Evolutionary conservation across 2,797 vertebrate species (phyloP), one percentile per base, ranked within the genome.

Genomic region (Enteromius fasciolatus): DNA sequence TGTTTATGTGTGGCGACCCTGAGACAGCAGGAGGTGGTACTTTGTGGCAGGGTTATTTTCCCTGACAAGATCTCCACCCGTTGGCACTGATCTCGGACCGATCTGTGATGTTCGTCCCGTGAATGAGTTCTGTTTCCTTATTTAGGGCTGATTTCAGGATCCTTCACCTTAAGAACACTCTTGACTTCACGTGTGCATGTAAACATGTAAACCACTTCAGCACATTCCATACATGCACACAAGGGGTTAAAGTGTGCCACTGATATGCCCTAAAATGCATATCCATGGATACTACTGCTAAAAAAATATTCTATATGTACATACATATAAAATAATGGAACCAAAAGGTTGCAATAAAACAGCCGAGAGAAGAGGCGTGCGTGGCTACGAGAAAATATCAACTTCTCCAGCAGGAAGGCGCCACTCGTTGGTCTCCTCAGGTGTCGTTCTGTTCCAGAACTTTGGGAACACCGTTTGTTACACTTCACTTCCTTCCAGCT

Each of bases 21-120:
- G 93, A 95, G 92, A 91, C 89, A 90, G 88, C 90, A 91, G 89
- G 90, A 92, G 89, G 87, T 87, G 90, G 89, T 86, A 88, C 83
- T 90, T 88, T 90, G 86, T 92, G 88, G 90, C 90, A 89, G 91
- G 84, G 75, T 81, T 76, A 72, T 92, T 84, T 88, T 90, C 87
- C 90, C 68, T 50, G 64, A 77, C 61, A 87, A 87, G 89, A 86
- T 87, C 87, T 90, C 86, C 89, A 84, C 81, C 83, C 54, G 33
- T 66, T 83, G 23, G 74, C 79, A 72, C 85, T 82, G 85, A 84
- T 81, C 83, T 86, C 48, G 39, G 57, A 84, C 75, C 57, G 18
- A 78, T 80, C 57, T 50, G 9, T 76, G 81, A 73, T 14, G 46
- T 18, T 76, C 1, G 33, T 73, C 36, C 70, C 9, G 12, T 75